A percentile compares a stretch with the other conserved stretches of the same genome.
Evolutionary conservation across 2,113 vertebrate genomes (phyloP).

Genomic region (Lates calcarifer): DNA sequence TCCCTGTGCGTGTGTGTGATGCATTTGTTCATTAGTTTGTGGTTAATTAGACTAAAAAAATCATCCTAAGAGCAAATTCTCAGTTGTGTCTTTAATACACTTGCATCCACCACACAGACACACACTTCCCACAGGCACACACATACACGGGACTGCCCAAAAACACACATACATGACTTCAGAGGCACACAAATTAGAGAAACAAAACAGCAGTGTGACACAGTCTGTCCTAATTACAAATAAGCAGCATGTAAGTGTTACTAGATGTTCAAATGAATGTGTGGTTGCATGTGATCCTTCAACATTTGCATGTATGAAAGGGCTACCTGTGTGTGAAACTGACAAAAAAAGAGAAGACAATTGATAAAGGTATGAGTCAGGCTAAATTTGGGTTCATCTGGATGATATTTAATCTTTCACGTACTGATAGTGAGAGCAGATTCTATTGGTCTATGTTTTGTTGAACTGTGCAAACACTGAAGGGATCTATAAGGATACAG

Average conservation of each 20-base stretch:
- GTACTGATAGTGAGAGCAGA: background rate
- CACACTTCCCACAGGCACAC: background rate
- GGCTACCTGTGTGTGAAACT: background rate
- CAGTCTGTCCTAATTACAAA: background rate
- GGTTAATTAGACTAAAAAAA: conserved; percentile 24
- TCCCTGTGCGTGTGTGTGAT: conserved; percentile 22
- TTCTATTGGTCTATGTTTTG: background rate
- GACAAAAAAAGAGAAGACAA: background rate
- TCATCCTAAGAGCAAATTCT: conserved; percentile 6
- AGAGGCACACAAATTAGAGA: background rate
- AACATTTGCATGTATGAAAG: background rate
- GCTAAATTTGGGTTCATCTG: background rate
- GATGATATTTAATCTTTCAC: background rate
- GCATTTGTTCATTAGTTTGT: conserved; percentile 30
- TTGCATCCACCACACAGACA: background rate
- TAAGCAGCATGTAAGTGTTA: background rate
- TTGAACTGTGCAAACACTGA: background rate
- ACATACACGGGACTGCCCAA: background rate
- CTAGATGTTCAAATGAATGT: background rate
- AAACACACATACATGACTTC: background rate
- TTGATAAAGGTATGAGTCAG: background rate
- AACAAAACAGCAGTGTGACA: background rate
- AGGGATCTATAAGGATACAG: background rate
- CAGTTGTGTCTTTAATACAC: background rate
- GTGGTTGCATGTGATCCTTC: no score